These are phyloP conservation scores for Ceramica pisi DNA, from an alignment of 2,888 invertebrate genomes.

Conservation along the genomic window DNA sequence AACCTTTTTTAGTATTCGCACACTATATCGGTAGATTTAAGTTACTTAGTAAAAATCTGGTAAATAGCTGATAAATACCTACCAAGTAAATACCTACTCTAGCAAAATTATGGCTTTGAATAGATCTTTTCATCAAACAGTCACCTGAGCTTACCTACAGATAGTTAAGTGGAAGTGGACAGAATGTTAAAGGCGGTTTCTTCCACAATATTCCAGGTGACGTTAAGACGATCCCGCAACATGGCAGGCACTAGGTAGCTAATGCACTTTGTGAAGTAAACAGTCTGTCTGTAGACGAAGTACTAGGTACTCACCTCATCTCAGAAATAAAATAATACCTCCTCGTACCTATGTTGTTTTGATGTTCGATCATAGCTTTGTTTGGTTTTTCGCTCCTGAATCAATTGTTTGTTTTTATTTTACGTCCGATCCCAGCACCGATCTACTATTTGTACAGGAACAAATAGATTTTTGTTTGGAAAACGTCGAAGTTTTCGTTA, in stretches of 20 bases:
- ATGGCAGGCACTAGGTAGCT: conserved; percentile 8
- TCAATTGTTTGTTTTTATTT: conserved; percentile 30
- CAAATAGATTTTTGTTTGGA: conserved; percentile 21
- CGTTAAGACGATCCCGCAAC: not conserved
- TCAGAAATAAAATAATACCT: conserved; percentile 8
- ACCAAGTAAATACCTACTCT: not conserved
- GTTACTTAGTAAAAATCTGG: too few species aligned
- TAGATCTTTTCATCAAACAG: not conserved
- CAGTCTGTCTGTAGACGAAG: not conserved
- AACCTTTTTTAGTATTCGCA: too few species aligned
- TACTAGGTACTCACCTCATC: not conserved
- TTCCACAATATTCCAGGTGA: not conserved
- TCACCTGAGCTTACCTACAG: not conserved
- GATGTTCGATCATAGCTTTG: conserved; percentile 27
- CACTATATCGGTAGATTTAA: too few species aligned
- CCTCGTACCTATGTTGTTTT: not conserved
- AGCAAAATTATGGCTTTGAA: not conserved
- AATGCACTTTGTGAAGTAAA: conserved; percentile 23
- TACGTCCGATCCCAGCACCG: conserved; percentile 17
- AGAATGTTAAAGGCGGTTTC: not conserved
- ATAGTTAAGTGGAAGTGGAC: not conserved
- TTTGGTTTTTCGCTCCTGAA: conserved; percentile 17
- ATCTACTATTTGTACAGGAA: conserved; percentile 4
- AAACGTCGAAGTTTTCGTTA: conserved; percentile 18
- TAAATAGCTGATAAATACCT: too few species aligned